phyloP scores from a whole-genome alignment of 2,113 vertebrate species.

The Pavo muticus region DNA sequence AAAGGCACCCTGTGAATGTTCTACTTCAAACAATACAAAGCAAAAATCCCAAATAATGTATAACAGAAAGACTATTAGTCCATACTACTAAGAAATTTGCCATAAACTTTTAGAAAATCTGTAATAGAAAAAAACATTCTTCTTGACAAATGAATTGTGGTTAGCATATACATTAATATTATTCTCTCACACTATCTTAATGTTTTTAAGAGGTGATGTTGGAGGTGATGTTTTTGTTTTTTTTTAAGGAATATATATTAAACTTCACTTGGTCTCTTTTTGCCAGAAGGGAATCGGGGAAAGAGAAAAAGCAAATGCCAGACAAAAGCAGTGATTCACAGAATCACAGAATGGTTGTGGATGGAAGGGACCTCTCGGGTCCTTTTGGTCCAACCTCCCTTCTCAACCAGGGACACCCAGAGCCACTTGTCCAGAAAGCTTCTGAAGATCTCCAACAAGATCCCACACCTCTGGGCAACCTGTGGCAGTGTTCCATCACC shows the following conservation, averaged over 20 bases:
- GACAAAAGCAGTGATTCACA: background rate
- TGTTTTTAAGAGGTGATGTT: background rate
- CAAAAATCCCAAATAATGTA: background rate
- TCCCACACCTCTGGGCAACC: background rate
- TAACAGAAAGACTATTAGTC: background rate
- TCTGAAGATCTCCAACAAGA: background rate
- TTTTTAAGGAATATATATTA: background rate
- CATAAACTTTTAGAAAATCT: background rate
- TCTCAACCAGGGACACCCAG: background rate
- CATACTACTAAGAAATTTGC: background rate
- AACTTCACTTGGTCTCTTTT: background rate
- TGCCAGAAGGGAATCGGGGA: background rate
- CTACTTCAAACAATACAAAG: background rate
- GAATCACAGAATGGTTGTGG: background rate
- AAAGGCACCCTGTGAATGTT: background rate
- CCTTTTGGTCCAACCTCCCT: background rate
- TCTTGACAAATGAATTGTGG: background rate
- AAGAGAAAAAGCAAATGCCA: background rate
- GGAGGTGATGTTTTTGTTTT: rapidly evolving
- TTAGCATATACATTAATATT: background rate
- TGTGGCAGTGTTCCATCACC: no score
- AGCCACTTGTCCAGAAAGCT: background rate
- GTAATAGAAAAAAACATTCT: background rate
- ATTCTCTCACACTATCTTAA: background rate
- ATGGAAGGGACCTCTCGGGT: background rate